Evolutionary conservation across 2,113 vertebrate species (phyloP).

Genomic region (Chloebia gouldiae): DNA sequence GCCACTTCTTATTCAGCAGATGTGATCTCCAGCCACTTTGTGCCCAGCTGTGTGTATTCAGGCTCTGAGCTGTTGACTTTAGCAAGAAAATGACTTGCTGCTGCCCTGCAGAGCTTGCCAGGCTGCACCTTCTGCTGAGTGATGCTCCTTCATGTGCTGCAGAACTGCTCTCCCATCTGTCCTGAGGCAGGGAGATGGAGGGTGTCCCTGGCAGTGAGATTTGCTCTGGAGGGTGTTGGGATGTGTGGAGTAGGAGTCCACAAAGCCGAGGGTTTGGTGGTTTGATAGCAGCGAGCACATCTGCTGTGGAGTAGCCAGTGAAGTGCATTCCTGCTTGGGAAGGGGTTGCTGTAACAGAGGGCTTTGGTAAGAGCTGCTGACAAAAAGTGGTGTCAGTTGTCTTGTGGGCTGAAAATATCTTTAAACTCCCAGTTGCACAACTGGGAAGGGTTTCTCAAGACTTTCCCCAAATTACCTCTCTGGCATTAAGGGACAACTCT

Average conservation of each 20-base stretch:
- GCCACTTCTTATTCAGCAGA: conserved; percentile 52
- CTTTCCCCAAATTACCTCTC: conserved; percentile 17
- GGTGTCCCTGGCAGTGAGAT: background rate
- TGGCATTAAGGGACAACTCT: background rate
- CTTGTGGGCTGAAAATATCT: conserved; percentile 16
- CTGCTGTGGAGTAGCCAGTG: background rate
- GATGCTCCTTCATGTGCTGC: background rate
- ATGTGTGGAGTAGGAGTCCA: background rate
- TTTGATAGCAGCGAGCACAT: background rate
- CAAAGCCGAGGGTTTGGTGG: background rate
- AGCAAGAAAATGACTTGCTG: background rate
- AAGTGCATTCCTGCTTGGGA: background rate
- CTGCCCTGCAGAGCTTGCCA: background rate
- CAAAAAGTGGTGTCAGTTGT: conserved; percentile 2
- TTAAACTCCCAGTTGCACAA: conserved; percentile 35
- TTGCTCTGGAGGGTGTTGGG: background rate
- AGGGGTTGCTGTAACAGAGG: background rate
- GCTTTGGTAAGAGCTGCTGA: background rate
- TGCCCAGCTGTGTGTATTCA: conserved; percentile 62
- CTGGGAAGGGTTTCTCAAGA: conserved; percentile 20
- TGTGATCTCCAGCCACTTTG: conserved; percentile 31
- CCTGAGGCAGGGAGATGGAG: background rate
- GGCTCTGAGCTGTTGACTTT: conserved; percentile 41
- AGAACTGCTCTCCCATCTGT: background rate
- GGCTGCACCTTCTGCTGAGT: background rate